Percentiles rank a stretch among this genome's conserved stretches.
These are phyloP conservation scores for Xanthorhoe spadicearia DNA, from an alignment of 2,888 invertebrate species.

Conservation along the genomic window DNA sequence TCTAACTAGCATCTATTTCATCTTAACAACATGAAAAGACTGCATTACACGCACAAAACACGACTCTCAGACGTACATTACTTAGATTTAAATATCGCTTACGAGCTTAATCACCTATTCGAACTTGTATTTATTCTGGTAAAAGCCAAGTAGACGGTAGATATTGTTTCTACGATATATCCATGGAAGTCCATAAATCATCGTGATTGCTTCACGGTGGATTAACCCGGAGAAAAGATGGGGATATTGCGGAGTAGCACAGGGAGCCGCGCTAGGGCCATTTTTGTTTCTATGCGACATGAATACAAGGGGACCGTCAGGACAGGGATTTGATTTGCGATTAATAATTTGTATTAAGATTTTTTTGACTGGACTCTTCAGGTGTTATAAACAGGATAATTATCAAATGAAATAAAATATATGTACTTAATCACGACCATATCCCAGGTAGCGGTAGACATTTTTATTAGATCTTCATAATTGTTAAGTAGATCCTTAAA, in stretches of 20 bases:
- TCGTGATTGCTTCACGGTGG: slow-evolving; percentile 57
- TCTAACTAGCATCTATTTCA: too few relatives aligned
- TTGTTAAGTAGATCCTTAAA: too few relatives aligned
- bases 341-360: too few relatives aligned
- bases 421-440: too few relatives aligned
- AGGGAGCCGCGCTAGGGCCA: slow-evolving; percentile 30
- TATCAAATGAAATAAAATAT: too few relatives aligned
- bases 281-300: slow-evolving; percentile 29
- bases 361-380: too few relatives aligned
- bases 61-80: neutral
- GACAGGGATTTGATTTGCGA: neutral
- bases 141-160: neutral
- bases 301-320: slow-evolving; percentile 1
- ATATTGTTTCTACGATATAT: slow-evolving; percentile 2
- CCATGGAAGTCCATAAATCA: slow-evolving; percentile 55
- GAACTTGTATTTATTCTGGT: neutral
- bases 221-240: slow-evolving; percentile 55
- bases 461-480: too few relatives aligned
- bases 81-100: slow-evolving; percentile 3
- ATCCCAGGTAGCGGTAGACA: too few relatives aligned
- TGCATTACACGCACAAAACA: neutral
- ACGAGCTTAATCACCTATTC: neutral
- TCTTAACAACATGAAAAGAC: neutral
- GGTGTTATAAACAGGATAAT: too few relatives aligned
- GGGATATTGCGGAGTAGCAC: slow-evolving; percentile 42